phyloP scores from a whole-genome alignment of 2,797 vertebrate species.

The Danio choprae region DNA sequence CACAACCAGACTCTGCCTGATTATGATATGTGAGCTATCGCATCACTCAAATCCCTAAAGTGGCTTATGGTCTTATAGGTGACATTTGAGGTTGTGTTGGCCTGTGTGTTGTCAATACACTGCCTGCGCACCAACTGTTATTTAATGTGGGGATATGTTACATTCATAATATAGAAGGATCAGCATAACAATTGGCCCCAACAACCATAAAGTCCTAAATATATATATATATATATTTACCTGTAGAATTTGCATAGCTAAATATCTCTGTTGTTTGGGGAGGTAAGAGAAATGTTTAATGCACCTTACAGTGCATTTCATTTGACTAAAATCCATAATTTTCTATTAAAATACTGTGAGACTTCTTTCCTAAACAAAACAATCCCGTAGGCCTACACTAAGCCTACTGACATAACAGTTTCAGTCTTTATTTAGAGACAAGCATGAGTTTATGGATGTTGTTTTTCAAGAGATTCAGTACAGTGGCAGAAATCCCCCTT shows the following conservation, averaged over 20 bases:
- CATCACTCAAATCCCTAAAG: slow-evolving; percentile 41
- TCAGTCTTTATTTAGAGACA: slow-evolving; percentile 35
- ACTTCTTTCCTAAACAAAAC: background rate
- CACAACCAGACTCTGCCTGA: slow-evolving; percentile 62
- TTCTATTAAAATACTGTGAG: background rate
- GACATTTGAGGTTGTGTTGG: slow-evolving; percentile 42
- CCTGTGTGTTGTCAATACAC: slow-evolving; percentile 3
- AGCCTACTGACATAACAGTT: slow-evolving; percentile 10
- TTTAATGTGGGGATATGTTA: slow-evolving; percentile 9
- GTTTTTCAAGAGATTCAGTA: slow-evolving; percentile 43
- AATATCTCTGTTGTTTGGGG: background rate
- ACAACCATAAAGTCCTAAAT: background rate
- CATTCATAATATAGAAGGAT: background rate
- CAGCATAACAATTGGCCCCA: background rate
- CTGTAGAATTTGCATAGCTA: background rate
- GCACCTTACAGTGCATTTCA: background rate
- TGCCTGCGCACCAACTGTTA: background rate
- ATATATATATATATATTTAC: background rate
- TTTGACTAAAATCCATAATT: background rate
- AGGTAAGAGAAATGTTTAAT: background rate
- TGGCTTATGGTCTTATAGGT: slow-evolving; percentile 51
- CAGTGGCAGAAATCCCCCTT: slow-evolving; percentile 36
- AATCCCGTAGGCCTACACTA: background rate
- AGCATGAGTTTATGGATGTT: slow-evolving; percentile 50
- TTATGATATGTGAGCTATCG: slow-evolving; percentile 52